Conservation (phyloP, 2,797 vertebrate species). For the Eospalax fontanierii region DNA sequence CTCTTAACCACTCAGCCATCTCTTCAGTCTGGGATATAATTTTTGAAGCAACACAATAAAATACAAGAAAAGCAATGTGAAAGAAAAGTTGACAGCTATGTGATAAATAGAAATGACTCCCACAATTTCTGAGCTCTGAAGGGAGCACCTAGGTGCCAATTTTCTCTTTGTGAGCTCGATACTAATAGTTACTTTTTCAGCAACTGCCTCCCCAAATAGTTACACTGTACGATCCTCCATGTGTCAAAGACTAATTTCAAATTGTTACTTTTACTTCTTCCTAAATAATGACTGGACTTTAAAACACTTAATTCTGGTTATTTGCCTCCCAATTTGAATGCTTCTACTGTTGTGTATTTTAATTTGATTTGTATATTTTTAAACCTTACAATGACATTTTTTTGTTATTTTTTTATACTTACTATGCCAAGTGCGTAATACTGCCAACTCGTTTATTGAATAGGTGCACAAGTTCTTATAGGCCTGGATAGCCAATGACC, state of each 20-base stretch:
- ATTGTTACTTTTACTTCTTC: background rate
- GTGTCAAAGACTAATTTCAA: slow-evolving; percentile 47
- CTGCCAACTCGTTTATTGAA: too few species aligned
- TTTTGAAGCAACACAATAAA: background rate
- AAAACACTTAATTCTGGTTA: background rate
- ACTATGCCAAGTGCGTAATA: too few species aligned
- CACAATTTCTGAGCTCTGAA: slow-evolving; percentile 22
- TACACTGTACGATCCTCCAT: background rate
- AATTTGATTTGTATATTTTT: slow-evolving; percentile 52
- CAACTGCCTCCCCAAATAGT: slow-evolving; percentile 2
- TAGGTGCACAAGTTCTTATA: too few species aligned
- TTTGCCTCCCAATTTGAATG: background rate
- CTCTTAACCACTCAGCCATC: too few species aligned
- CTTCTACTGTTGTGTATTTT: slow-evolving; percentile 44
- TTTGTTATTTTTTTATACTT: background rate
- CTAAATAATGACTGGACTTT: background rate
- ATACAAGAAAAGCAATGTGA: slow-evolving; percentile 1
- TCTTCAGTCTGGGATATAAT: background rate
- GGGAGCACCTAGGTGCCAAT: background rate
- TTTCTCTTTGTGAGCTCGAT: slow-evolving; percentile 23
- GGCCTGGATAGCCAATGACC: too few species aligned
- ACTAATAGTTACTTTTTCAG: background rate
- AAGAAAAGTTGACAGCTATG: background rate
- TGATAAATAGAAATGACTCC: background rate
- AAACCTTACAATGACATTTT: background rate